Base-by-base conservation (phyloP, 2,888 invertebrate genomes). In the Apodemia zela region DNA sequence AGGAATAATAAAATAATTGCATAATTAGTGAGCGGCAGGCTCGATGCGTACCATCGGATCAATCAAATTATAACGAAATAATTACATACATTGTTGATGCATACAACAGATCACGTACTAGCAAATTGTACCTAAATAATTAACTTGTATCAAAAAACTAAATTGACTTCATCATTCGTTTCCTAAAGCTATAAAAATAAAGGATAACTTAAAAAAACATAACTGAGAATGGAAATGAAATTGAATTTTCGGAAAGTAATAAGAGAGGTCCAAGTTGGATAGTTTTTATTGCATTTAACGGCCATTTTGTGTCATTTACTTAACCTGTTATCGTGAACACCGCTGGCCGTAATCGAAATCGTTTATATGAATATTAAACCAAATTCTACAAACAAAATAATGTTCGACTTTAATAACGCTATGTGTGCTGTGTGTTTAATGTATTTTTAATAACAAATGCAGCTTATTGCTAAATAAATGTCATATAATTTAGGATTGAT, bases 281-380 rank as follows among this genome's bases (percentile, higher is more conserved):
- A 79, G 80, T 78, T 80, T 79, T 81, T 84, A 83, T 80, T 80
- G 69, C 75, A 72, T 70, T 79, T 75, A 78, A 75, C 77, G 74
- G 78, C 77, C 79, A 84, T 85, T 85, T 82, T 85, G 75, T 84
- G 81, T 84, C 85, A 85, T 85, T 86, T 83, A 85, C 85, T 86
- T 85, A 85, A 84, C 82, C 85, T 83, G 83, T 85, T 85, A 84
- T 84, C 80, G 83, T 75, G 75, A 67, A 75, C 75, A 75, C 75
- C 78, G 78, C 72, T 71, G 72, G 71, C 73, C 51, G 51, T 51
- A 51, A 51, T 51, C 21, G 21, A 51, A 51, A 21, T 11, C 51
- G 51, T 51, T 51, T 51, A 51, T 51, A 21, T 25, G 21, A 21
- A 51, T 51, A 51, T 51, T 51, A 51, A 57, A 57, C 54, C 29